Conservation (phyloP, 2,888 invertebrate species). For the Steinernema hermaphroditum region DNA sequence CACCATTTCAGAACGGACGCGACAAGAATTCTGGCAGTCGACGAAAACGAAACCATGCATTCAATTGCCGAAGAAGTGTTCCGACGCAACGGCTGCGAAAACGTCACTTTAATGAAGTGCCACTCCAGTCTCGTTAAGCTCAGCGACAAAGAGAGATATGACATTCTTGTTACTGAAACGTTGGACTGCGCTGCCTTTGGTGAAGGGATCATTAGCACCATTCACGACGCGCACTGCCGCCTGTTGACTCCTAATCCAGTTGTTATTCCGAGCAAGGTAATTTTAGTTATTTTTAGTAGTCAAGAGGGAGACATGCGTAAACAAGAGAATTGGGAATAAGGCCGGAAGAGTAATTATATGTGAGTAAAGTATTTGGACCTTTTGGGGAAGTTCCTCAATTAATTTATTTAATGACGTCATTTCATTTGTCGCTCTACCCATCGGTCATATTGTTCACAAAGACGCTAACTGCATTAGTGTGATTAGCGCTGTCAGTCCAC, state of each 20-base stretch:
- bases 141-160: constrained; percentile 8
- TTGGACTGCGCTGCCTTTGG: constrained; percentile 40
- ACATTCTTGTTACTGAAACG: constrained; percentile 39
- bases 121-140: constrained; percentile 34
- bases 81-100: constrained; percentile 25
- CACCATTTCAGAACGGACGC: background rate
- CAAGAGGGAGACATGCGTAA: no score
- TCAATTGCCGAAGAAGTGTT: constrained; percentile 31
- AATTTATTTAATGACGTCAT: no score
- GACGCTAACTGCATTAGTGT: no score
- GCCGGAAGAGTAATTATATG: no score
- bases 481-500: no score
- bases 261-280: constrained; percentile 37
- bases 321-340: no score
- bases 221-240: constrained; percentile 36
- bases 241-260: constrained; percentile 32
- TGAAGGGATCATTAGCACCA: constrained; percentile 34
- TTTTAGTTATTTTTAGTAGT: background rate
- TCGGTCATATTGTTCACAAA: no score
- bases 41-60: constrained; percentile 11
- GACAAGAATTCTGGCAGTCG: background rate
- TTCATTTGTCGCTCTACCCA: no score
- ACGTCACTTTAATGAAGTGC: constrained; percentile 32
- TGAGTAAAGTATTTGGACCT: no score
- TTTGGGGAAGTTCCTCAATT: no score